Evolutionary conservation across 1,140 invertebrate species (phyloP).

Genomic region (Bursaphelenchus mucronatus): DNA sequence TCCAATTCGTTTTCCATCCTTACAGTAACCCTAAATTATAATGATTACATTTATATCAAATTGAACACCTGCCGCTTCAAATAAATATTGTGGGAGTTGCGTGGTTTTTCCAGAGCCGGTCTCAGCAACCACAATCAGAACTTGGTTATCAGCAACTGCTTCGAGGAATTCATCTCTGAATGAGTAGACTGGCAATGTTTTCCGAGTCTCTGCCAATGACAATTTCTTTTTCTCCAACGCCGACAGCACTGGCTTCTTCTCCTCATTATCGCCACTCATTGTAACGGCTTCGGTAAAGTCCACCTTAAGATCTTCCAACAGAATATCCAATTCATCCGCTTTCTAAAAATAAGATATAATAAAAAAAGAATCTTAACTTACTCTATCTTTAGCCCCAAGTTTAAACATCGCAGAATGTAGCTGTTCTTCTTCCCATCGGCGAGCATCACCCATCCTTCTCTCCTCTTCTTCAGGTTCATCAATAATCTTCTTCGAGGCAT

Average conservation of each 20-base stretch:
- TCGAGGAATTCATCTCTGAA: constrained; percentile 82
- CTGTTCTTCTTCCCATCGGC: constrained; percentile 96
- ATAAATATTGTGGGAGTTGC: constrained; percentile 93
- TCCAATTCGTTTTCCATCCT: constrained; percentile 74
- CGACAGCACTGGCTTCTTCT: constrained; percentile 16
- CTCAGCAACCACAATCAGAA: constrained; percentile 88
- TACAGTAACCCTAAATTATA: constrained; percentile 63
- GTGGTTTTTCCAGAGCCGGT: constrained; percentile 78
- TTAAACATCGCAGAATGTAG: constrained; percentile 83
- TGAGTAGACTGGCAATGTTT: constrained; percentile 85
- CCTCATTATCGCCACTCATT: constrained; percentile 70
- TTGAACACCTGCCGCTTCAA: constrained; percentile 74
- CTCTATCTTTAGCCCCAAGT: constrained; percentile 86
- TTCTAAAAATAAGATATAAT: constrained; percentile 28
- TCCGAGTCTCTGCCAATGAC: constrained; percentile 84
- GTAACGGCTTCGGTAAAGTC: constrained; percentile 91
- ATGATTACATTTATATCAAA: constrained; percentile 20
- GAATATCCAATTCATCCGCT: constrained; percentile 81
- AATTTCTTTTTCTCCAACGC: constrained; percentile 68
- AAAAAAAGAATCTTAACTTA: constrained; percentile 57
- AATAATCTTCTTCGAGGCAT: constrained; percentile 42
- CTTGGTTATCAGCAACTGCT: constrained; percentile 81
- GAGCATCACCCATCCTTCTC: constrained; percentile 84
- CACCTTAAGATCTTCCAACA: constrained; percentile 86
- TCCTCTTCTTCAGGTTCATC: constrained; percentile 80